A percentile compares a stretch with the other conserved stretches of the same genome.
These are phyloP conservation scores for Nemotelus pantherinus DNA, from an alignment of 2,888 invertebrate genomes.

Conservation along the genomic window DNA sequence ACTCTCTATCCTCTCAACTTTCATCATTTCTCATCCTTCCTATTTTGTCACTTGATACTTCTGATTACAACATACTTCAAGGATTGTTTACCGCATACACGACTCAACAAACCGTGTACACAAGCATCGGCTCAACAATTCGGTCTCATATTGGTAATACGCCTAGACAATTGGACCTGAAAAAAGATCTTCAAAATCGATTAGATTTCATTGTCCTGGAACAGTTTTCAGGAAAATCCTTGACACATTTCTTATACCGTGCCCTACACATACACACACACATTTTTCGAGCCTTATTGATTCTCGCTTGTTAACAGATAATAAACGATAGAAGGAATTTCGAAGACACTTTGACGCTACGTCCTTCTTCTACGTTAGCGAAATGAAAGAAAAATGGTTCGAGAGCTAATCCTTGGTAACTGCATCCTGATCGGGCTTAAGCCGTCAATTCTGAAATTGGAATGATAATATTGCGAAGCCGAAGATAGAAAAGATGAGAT, in stretches of 20 bases:
- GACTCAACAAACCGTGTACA: not conserved
- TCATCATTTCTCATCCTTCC: too few species aligned
- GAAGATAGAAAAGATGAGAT: not conserved
- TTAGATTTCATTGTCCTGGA: constrained; percentile 33
- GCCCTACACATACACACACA: not conserved
- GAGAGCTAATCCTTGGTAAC: constrained; percentile 38
- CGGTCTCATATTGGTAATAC: constrained; percentile 7
- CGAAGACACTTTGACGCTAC: not conserved
- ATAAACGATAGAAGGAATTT: constrained; percentile 3
- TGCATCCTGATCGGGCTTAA: constrained; percentile 38
- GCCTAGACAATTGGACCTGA: constrained; percentile 19
- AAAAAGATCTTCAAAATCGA: constrained; percentile 41
- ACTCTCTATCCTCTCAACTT: too few species aligned
- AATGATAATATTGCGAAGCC: constrained; percentile 32
- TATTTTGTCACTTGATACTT: constrained; percentile 13
- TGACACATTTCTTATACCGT: constrained; percentile 24
- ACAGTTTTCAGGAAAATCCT: constrained; percentile 37
- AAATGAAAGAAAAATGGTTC: not conserved
- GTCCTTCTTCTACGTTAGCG: not conserved
- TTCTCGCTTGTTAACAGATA: constrained; percentile 34
- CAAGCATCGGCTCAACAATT: constrained; percentile 14
- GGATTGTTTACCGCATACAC: constrained; percentile 26
- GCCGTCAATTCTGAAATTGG: constrained; percentile 26
- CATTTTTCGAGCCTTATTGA: not conserved
- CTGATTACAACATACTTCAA: constrained; percentile 34